Evolutionary conservation across 2,113 vertebrate species (phyloP).

Genomic region (Pedionomus torquatus): DNA sequence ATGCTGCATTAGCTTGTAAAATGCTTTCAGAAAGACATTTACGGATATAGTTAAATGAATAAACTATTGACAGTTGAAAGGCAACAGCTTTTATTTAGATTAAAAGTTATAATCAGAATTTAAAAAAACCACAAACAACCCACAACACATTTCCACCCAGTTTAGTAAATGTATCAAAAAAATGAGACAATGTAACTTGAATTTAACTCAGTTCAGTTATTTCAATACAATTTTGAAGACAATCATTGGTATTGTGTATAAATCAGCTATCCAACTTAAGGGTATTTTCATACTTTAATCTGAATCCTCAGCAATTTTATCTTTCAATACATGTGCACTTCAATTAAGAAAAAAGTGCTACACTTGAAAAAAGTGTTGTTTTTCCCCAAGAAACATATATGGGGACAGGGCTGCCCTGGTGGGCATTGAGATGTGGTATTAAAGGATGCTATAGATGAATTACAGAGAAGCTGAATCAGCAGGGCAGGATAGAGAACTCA

Average conservation of each 20-base stretch:
- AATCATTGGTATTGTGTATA: neutral
- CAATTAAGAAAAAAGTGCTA: neutral
- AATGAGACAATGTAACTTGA: neutral
- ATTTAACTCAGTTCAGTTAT: neutral
- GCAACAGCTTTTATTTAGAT: neutral
- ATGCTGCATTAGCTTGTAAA: neutral
- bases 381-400: neutral
- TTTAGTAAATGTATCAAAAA: neutral
- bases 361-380: neutral
- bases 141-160: neutral
- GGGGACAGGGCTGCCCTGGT: neutral
- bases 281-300: neutral
- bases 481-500: neutral
- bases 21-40: neutral
- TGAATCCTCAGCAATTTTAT: neutral
- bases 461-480: neutral
- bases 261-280: neutral
- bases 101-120: neutral
- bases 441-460: neutral
- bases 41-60: neutral
- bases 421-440: neutral
- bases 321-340: neutral
- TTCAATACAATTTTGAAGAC: neutral
- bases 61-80: neutral
- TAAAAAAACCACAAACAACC: neutral